Conservation (phyloP, 2,797 vertebrate genomes). For the Paratrypauchen microcephalus region DNA sequence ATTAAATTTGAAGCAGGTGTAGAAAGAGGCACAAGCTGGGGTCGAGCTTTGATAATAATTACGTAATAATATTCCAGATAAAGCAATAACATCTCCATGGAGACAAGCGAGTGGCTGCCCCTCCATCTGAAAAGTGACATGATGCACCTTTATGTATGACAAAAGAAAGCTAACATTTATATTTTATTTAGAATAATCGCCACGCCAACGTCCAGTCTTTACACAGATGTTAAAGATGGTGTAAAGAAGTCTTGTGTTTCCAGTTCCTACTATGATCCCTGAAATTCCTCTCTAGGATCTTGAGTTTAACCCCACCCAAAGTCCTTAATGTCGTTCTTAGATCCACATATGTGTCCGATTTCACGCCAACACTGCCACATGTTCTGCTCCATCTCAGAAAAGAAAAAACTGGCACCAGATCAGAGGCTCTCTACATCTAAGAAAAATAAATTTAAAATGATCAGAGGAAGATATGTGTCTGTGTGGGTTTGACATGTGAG, state of each 20-base stretch:
- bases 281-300: neutral
- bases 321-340: neutral
- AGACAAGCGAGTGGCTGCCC: too few relatives aligned
- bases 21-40: neutral
- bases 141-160: too few relatives aligned
- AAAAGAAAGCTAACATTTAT: too few relatives aligned
- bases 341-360: constrained; percentile 7
- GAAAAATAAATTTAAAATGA: neutral
- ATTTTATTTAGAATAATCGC: too few relatives aligned
- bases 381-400: neutral
- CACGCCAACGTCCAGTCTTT: neutral
- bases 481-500: neutral
- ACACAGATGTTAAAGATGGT: neutral
- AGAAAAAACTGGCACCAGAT: constrained; percentile 4
- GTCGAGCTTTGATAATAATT: neutral
- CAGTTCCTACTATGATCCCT: neutral
- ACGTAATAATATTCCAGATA: too few relatives aligned
- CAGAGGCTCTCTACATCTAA: neutral
- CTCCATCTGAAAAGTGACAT: too few relatives aligned
- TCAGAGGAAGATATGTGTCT: neutral
- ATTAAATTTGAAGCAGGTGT: neutral
- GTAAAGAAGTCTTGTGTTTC: neutral
- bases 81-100: too few relatives aligned
- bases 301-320: neutral
- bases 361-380: constrained; percentile 9